Conservation (phyloP, 2,113 vertebrate species). For the Gymnocephalus cernua region DNA sequence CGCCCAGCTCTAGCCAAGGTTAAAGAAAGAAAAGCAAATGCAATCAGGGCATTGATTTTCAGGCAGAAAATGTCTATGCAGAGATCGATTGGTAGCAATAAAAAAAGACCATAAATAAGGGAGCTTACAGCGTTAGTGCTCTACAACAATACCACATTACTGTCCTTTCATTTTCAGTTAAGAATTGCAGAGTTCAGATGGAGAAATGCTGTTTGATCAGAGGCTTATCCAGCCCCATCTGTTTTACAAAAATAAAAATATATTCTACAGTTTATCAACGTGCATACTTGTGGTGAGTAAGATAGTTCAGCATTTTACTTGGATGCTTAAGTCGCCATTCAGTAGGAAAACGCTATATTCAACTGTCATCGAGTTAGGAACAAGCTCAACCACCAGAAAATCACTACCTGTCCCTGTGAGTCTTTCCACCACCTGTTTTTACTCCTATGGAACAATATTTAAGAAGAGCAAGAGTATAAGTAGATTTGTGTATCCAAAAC, state of each 20-base stretch:
- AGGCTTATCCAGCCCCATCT: not conserved
- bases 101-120: constrained; percentile 61
- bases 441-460: constrained; percentile 14
- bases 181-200: not conserved
- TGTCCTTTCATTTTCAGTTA: constrained; percentile 3
- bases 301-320: constrained; percentile 44
- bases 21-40: constrained; percentile 68
- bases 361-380: constrained; percentile 52
- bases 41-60: constrained; percentile 77
- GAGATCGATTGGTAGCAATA: constrained; percentile 66
- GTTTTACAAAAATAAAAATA: not conserved
- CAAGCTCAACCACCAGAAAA: constrained; percentile 63
- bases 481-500: not conserved
- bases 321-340: constrained; percentile 61
- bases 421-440: constrained; percentile 28
- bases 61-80: constrained; percentile 50
- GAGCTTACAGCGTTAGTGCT: constrained; percentile 38
- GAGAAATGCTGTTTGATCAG: not conserved
- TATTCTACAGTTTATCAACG: constrained; percentile 28
- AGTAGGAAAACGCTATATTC: constrained; percentile 34
- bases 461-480: not conserved
- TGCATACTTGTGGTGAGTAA: constrained; percentile 39
- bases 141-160: constrained; percentile 13
- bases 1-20: constrained; percentile 65
- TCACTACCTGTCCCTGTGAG: constrained; percentile 57